Base-by-base conservation (phyloP, 2,888 invertebrate genomes). In the Sarcophaga variegata region DNA sequence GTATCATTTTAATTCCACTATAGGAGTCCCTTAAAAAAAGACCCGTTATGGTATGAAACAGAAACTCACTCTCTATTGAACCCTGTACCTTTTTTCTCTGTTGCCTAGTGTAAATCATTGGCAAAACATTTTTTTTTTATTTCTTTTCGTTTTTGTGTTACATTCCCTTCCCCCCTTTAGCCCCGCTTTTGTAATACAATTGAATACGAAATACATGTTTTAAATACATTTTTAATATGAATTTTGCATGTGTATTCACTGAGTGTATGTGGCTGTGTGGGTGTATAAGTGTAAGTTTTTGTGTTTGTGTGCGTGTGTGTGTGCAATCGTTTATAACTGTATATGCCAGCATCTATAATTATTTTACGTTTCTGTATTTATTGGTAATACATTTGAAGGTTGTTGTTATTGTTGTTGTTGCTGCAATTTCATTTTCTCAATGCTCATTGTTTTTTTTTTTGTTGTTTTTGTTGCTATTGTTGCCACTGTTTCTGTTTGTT, bases 321-420 rank as follows among this genome's bases (percentile, higher is more conserved):
- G 47, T 47, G 8, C 20, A 49, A 1, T 17, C 14, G 47, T 49
- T 17, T 59, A 14, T 22, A 71, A 25, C 20, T 25, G 14, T 37
- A 62, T 59, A 59, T 17, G n/a, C 37, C 59, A 27, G 14, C 62
- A 27, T 20, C 4, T 70, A 49, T 49, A 20, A n/a, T 69, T 69
- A n/a, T 69, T 14, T 69, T 25, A 62, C 20, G n/a, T n/a, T 72
- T 78, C 10, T 60, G n/a, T 22, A 78, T 49, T 64, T 37, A 78
- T 75, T 78, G 69, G 22, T 70, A 81, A 77, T 71, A 67, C 27
- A 70, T 70, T 69, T 79, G 63, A 79, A 79, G 79, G 83, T 74
- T 77, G 63, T 47, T 20, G 25, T 12, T 27, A 14, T 17, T 70
- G 49, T n/a, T 22, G 25, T 27, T 14, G 47, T 60, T 20, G 54